A percentile compares a stretch with the other conserved stretches of the same genome.
Conservation (phyloP, 2,888 invertebrate species). For the Lasioglossum villosulum region DNA sequence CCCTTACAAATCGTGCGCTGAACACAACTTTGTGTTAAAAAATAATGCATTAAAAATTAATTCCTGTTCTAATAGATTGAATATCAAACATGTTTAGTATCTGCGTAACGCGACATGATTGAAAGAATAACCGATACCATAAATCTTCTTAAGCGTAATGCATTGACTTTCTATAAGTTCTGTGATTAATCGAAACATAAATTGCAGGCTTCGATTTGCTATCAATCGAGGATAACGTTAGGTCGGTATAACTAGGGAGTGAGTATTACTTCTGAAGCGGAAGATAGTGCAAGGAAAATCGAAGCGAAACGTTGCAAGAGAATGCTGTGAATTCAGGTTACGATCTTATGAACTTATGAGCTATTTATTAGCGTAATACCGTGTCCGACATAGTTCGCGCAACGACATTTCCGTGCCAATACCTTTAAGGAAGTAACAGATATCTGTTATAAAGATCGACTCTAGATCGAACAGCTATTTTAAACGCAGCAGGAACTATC, state of each 20-base stretch:
- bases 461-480: constrained; percentile 3
- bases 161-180: not conserved
- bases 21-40: not conserved
- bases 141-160: not conserved
- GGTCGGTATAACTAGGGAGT: not conserved
- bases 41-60: not conserved
- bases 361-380: constrained; percentile 10
- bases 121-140: not conserved
- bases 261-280: not conserved
- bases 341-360: not conserved
- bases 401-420: constrained; percentile 11
- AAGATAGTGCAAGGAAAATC: not conserved
- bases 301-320: not conserved
- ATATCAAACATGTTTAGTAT: not conserved
- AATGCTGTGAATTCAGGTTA: constrained; percentile 6
- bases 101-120: not conserved
- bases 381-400: constrained; percentile 8
- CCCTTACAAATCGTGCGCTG: not conserved
- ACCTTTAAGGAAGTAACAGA: constrained; percentile 21
- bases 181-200: not conserved
- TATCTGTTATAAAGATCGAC: constrained; percentile 4
- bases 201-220: not conserved
- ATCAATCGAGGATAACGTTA: not conserved
- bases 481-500: constrained; percentile 11
- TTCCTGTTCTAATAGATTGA: not conserved